phyloP scores from a whole-genome alignment of 2,113 vertebrate genomes.

The Chloebia gouldiae region DNA sequence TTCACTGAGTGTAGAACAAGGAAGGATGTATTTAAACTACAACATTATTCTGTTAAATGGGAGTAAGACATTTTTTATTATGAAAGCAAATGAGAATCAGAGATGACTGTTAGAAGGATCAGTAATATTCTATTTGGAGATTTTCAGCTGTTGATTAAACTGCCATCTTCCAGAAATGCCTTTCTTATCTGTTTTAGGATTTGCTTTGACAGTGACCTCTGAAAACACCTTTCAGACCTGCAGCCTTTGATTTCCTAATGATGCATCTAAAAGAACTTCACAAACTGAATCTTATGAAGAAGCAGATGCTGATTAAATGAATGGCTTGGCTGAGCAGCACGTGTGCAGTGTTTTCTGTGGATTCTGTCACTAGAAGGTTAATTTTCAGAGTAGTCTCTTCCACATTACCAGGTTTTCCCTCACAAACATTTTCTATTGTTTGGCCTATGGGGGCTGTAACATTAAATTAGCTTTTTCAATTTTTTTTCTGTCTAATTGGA shows the following conservation, averaged over 20 bases:
- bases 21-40: neutral
- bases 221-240: neutral
- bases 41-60: neutral
- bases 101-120: neutral
- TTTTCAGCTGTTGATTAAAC: neutral
- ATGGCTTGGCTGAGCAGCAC: neutral
- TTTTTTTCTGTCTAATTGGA: neutral
- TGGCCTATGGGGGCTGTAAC: neutral
- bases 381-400: neutral
- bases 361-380: neutral
- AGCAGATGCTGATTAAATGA: neutral
- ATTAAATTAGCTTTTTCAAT: neutral
- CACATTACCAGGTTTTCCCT: neutral
- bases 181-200: neutral
- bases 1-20: neutral
- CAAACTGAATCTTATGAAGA: neutral
- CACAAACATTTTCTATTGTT: neutral
- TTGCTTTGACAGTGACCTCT: neutral
- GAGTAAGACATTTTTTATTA: neutral
- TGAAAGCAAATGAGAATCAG: rapidly evolving
- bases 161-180: neutral
- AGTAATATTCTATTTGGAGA: neutral
- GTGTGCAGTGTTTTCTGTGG: neutral
- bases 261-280: neutral
- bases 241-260: neutral